Base-by-base conservation (phyloP, 2,888 invertebrate genomes). In the Idaea straminata region DNA sequence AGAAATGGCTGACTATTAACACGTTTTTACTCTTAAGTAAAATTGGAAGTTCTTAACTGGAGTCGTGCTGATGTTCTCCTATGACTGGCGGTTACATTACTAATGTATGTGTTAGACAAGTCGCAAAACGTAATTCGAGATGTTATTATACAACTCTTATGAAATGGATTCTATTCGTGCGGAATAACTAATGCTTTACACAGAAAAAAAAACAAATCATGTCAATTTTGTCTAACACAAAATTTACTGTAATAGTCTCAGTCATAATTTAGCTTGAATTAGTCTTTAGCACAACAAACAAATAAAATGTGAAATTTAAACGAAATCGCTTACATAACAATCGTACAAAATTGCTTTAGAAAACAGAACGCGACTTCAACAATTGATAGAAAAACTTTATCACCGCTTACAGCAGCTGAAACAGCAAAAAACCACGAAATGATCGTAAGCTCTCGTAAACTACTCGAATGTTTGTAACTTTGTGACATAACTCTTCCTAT, bases 1-100 rank as follows among this genome's bases (percentile, higher is more conserved):
- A 57, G 63, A 65, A 66, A 69, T 66, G 34, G 61, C 64, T 65
- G 69, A 66, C 63, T 62, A 65, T 69, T 69, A 65, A 66, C 69
- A 62, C 66, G 69, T 66, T 61, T 58, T 15, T 61, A 62, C 62
- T 64, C 62, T 15, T 64, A 62, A 61, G 58, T 36, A 57, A 66
- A 61, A 66, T 59, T 59, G 34, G 13, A 62, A 61, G 62, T 66
- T 62, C 64, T 15, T 61, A 61, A 68, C 61, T 64, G 34, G 34
- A 59, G 15, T 16, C n/a, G n/a, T 47, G 47, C 47, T 47, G 47
- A 47, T 47, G 47, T 5, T 7, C 47, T 13, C 47, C 10, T 13
- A 13, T 13, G 47, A 47, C 47, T 47, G 13, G 7, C 10, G 13
- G 47, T 6, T 47, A 47, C 47, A 10, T 47, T 47, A 47, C 10